phyloP scores from a whole-genome alignment of 1,140 invertebrate genomes.

The Drosophila malerkotliana region DNA sequence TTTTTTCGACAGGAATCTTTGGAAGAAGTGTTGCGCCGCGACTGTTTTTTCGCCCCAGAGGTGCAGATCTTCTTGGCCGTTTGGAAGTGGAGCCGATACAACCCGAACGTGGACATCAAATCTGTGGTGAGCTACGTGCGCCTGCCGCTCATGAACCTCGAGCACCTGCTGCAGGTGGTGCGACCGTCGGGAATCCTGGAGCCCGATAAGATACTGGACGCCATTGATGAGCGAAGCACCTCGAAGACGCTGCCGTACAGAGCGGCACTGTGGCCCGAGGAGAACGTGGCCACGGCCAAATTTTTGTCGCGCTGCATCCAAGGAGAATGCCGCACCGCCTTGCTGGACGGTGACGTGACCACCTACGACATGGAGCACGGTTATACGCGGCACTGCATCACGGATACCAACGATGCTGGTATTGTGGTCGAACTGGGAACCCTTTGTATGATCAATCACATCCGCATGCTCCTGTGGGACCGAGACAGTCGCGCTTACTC shows the following conservation, averaged over 20 bases:
- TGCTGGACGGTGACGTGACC: slow-evolving; percentile 94
- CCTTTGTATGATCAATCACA: slow-evolving; percentile 96
- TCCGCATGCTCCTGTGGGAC: slow-evolving; percentile 97
- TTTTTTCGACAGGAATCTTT: slow-evolving; percentile 87
- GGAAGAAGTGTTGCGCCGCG: slow-evolving; percentile 93
- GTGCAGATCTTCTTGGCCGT: slow-evolving; percentile 97
- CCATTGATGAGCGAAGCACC: slow-evolving; percentile 93
- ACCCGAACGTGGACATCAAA: slow-evolving; percentile 88
- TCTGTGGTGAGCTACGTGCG: slow-evolving; percentile 88
- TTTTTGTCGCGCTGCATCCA: slow-evolving; percentile 92
- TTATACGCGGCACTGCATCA: slow-evolving; percentile 96
- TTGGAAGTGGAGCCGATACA: slow-evolving; percentile 91
- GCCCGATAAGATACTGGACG: slow-evolving; percentile 96
- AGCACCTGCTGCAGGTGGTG: slow-evolving; percentile 94
- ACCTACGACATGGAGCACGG: slow-evolving; percentile 84
- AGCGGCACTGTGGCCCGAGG: slow-evolving; percentile 91
- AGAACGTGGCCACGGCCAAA: slow-evolving; percentile 93
- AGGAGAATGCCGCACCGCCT: slow-evolving; percentile 93
- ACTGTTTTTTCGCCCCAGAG: slow-evolving; percentile 98
- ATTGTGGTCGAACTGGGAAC: slow-evolving; percentile 95
- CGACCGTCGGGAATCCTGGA: slow-evolving; percentile 93
- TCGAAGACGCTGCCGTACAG: slow-evolving; percentile 92
- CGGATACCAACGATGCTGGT: slow-evolving; percentile 88
- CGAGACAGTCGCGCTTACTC: slow-evolving; percentile 96
- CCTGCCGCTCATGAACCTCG: slow-evolving; percentile 92